Percentiles rank a stretch among this genome's conserved stretches.
Evolutionary conservation across 2,888 invertebrate species (phyloP).

Genomic region (Protodeltote pygarga): DNA sequence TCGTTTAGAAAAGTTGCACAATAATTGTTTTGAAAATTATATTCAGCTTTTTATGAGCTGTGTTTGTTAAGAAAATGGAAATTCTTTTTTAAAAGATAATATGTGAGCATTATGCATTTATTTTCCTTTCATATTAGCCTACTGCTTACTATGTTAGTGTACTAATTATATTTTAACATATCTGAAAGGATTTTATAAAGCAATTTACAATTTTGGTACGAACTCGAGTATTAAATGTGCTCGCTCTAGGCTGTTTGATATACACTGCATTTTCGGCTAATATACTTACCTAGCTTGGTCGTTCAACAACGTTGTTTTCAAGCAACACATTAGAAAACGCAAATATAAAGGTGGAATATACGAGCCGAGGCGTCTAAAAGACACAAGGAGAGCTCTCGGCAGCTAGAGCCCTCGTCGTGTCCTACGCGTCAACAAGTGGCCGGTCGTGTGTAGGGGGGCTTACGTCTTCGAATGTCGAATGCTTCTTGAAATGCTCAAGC

Average conservation of each 20-base stretch:
- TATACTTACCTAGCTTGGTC: neutral
- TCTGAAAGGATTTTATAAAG: too few relatives aligned
- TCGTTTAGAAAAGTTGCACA: constrained; percentile 47
- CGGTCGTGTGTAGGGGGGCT: constrained; percentile 60
- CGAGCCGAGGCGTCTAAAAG: constrained; percentile 64
- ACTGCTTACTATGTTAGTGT: too few relatives aligned
- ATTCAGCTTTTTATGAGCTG: constrained; percentile 6
- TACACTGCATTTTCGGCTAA: too few relatives aligned
- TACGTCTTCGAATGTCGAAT: constrained; percentile 49
- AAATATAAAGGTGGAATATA: constrained; percentile 32
- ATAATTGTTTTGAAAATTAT: constrained; percentile 18
- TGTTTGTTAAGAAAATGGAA: neutral
- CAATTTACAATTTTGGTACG: too few relatives aligned
- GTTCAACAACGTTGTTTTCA: constrained; percentile 9
- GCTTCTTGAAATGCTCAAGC: constrained; percentile 16
- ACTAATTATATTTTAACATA: too few relatives aligned
- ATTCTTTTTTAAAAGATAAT: neutral
- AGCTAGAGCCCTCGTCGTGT: constrained; percentile 73
- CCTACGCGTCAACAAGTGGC: constrained; percentile 78
- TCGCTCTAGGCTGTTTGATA: too few relatives aligned
- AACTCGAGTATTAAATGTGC: too few relatives aligned
- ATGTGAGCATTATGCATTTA: too few relatives aligned
- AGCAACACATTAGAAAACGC: constrained; percentile 36
- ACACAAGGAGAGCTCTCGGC: constrained; percentile 71
- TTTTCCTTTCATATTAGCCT: too few relatives aligned